Conservation (phyloP, 1,140 invertebrate genomes). For the Metopolophium dirhodum region DNA sequence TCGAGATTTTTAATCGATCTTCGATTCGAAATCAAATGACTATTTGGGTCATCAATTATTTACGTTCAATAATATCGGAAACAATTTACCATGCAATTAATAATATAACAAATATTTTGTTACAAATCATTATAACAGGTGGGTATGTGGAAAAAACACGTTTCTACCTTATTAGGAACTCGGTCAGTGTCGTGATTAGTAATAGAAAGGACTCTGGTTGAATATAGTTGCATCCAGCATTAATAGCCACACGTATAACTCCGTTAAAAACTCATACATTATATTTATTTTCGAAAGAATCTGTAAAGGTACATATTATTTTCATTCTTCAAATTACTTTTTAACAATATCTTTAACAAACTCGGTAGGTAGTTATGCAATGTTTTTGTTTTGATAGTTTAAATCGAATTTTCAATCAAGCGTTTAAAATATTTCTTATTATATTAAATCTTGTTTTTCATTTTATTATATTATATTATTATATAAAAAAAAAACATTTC, state of each 20-base stretch:
- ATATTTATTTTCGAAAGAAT: neutral
- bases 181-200: neutral
- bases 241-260: neutral
- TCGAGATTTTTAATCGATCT: neutral
- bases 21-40: neutral
- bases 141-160: neutral
- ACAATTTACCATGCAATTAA: neutral
- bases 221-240: neutral
- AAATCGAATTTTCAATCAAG: neutral
- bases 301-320: neutral
- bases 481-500: neutral
- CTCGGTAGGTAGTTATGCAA: neutral
- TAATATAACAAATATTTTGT: neutral
- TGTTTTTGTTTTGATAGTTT: neutral
- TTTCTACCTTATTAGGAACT: neutral
- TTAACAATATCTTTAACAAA: neutral
- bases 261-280: neutral
- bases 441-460: neutral
- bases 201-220: too few species aligned
- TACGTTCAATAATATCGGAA: neutral
- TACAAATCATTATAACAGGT: neutral
- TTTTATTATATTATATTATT: neutral
- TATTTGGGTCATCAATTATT: neutral
- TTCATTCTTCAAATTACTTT: neutral
- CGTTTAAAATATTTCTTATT: neutral